Evolutionary conservation across 2,888 invertebrate genomes (phyloP), one percentile per base, ranked within the genome.

Genomic region (Drosophila fungiperda): DNA sequence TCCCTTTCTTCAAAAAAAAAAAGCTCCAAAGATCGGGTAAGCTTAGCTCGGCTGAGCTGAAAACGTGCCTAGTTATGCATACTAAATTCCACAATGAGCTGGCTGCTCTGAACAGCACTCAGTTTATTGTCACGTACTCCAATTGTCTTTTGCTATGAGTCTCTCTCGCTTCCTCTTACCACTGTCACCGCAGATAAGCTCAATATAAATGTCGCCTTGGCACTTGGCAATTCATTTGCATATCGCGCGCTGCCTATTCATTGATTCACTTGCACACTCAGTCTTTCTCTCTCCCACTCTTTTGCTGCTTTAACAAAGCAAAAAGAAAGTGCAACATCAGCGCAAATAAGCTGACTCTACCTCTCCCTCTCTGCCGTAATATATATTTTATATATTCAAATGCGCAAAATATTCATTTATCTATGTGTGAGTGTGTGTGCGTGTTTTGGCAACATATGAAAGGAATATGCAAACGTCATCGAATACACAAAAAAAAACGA

Each of bases 201-300:
- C 76, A 84, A 84, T 84, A 84, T 84, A 89, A 84, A 76, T 87
- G 84, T 89, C 84, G 88, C 90, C 76, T 76, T 84, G 90, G 71
- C 85, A 89, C 90, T 84, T 89, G 83, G 72, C 82, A 82, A 84
- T 73, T 76, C 75, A 89, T 84, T 89, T 84, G 85, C 84, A 84
- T 84, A 85, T 45, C 49, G 45, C 45, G 23, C 23, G 36, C 48
- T 57, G 45, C 48, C 72, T 64, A 33, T 68, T 74, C 65, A 68
- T 45, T 50, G 70, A 58, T 49, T 68, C 32, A 26, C 62, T 35
- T 40, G 53, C 23, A 8, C 35, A 26, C 32, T 29, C 35, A 36
- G 9, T 35, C 40, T 36, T n/a, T 17, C 48, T 49, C 40, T 6
- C 35, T 36, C n/a, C 15, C n/a, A 17, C 12, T 33, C 23, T 15